phyloP scores from a whole-genome alignment of 1,140 invertebrate genomes.

The Eupeodes corollae region DNA sequence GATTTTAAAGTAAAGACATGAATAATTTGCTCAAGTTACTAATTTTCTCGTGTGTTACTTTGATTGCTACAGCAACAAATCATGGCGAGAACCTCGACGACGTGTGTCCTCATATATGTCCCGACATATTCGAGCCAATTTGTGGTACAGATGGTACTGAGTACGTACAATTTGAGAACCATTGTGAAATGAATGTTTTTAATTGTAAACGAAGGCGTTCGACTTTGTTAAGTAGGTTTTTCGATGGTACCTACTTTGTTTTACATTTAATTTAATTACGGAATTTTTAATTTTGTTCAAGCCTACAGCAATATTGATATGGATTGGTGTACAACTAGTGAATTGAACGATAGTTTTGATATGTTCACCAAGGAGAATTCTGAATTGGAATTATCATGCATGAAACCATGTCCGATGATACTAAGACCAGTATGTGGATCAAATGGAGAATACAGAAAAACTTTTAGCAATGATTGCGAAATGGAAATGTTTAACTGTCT shows the following conservation, averaged over 20 bases:
- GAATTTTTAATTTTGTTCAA: too few relatives aligned
- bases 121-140: conserved; percentile 19
- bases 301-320: conserved; percentile 1
- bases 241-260: too few relatives aligned
- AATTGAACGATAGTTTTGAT: conserved; percentile 19
- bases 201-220: conserved; percentile 24
- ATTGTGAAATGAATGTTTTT: conserved; percentile 18
- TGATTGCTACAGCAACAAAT: too few relatives aligned
- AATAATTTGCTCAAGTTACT: too few relatives aligned
- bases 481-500: conserved; percentile 26
- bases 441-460: conserved; percentile 26
- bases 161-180: conserved; percentile 25
- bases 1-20: too few relatives aligned
- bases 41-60: too few relatives aligned
- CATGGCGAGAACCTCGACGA: too few relatives aligned
- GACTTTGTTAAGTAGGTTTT: conserved; percentile 1
- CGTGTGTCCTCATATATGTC: conserved; percentile 23
- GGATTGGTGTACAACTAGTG: conserved; percentile 28
- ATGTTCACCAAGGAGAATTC: too few relatives aligned
- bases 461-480: conserved; percentile 19
- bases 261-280: too few relatives aligned
- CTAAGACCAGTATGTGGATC: conserved; percentile 28
- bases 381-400: conserved; percentile 15
- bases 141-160: conserved; percentile 23
- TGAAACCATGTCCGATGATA: conserved; percentile 32